Evolutionary conservation across 2,797 vertebrate species (phyloP).

Genomic region (Arctocebus calabarensis): DNA sequence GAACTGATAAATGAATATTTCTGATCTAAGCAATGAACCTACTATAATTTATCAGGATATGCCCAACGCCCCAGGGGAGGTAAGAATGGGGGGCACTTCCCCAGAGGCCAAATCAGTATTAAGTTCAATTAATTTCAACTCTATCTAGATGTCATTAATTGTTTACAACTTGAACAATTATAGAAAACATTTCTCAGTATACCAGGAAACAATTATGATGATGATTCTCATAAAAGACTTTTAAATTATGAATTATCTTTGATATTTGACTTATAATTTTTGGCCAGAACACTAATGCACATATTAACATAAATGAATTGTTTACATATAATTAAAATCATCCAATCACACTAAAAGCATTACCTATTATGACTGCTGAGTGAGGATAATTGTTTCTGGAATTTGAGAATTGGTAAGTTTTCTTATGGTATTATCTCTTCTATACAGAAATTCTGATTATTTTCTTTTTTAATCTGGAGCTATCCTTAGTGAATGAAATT

Average conservation of each 20-base stretch:
- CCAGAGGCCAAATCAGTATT: neutral
- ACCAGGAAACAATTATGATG: neutral
- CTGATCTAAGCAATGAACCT: neutral
- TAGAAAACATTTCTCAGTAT: neutral
- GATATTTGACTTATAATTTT: neutral
- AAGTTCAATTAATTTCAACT: neutral
- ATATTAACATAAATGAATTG: neutral
- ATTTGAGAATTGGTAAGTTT: neutral
- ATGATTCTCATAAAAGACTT: neutral
- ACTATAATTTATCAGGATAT: neutral
- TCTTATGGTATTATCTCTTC: neutral
- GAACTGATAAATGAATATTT: neutral
- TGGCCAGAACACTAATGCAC: neutral
- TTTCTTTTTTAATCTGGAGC: neutral
- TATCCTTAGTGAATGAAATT: neutral
- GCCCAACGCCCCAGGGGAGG: neutral
- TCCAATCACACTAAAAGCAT: neutral
- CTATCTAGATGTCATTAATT: neutral
- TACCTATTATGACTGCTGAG: neutral
- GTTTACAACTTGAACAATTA: neutral
- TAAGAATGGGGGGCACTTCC: neutral
- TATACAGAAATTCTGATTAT: neutral
- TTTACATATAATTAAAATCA: constrained; percentile 25
- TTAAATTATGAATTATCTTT: constrained; percentile 10
- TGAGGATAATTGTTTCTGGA: neutral